phyloP scores from a whole-genome alignment of 2,888 invertebrate genomes.

The Amblyteles armatorius region DNA sequence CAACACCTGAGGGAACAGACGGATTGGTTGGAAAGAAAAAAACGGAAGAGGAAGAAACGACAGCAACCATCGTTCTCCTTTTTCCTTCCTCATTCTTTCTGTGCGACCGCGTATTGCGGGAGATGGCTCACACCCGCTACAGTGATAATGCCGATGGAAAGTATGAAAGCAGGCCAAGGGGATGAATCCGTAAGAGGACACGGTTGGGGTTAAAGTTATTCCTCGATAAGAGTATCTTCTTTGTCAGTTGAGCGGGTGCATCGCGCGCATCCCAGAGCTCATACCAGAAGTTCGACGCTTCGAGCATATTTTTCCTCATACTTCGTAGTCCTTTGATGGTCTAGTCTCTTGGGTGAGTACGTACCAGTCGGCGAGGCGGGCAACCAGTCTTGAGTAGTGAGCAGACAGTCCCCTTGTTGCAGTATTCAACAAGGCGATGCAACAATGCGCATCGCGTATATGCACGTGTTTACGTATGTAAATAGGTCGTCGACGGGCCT shows the following conservation, averaged over 20 bases:
- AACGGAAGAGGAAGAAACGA: background rate
- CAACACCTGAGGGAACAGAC: slow-evolving; percentile 21
- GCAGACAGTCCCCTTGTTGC: background rate
- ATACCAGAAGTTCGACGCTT: slow-evolving; percentile 18
- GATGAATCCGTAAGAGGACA: background rate
- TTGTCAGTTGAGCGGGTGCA: slow-evolving; percentile 28
- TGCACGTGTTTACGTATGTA: background rate
- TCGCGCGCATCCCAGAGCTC: background rate
- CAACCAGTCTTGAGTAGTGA: background rate
- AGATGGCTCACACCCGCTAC: background rate
- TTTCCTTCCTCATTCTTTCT: background rate
- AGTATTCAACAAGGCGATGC: background rate
- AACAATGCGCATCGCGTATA: background rate
- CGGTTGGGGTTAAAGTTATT: slow-evolving; percentile 11
- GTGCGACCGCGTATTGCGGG: background rate
- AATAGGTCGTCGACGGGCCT: background rate
- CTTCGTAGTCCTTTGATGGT: slow-evolving; percentile 38
- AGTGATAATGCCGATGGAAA: slow-evolving; percentile 14
- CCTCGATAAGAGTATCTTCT: slow-evolving; percentile 53
- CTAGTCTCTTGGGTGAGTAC: slow-evolving; percentile 9
- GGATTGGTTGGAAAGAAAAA: slow-evolving; percentile 1
- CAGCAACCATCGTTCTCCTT: background rate
- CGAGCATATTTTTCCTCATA: slow-evolving; percentile 47
- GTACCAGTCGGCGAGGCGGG: background rate
- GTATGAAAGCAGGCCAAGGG: background rate